A percentile compares a stretch with the other conserved stretches of the same genome.
Conservation (phyloP, 2,888 invertebrate species). For the Nowickia ferox region DNA sequence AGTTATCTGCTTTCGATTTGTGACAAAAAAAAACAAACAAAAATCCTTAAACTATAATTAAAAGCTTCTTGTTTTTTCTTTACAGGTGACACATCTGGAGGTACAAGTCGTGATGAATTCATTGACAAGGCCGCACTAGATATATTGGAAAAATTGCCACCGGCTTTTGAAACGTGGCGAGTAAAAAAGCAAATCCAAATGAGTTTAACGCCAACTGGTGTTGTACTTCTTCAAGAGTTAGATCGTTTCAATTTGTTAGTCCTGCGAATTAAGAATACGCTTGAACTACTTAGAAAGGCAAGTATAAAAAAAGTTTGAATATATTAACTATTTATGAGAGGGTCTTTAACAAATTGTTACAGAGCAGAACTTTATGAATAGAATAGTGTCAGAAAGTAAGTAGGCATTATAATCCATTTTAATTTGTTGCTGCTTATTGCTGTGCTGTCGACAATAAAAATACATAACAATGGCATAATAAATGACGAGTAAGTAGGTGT, state of each 20-base stretch:
- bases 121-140: slow-evolving; percentile 91
- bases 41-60: neutral
- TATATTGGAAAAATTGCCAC: slow-evolving; percentile 90
- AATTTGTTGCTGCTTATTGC: no score
- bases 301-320: slow-evolving; percentile 44
- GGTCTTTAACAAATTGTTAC: no score
- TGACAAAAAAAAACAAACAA: no score
- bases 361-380: no score
- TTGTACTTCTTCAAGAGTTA: slow-evolving; percentile 94
- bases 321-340: no score
- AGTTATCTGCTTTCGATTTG: no score
- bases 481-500: no score
- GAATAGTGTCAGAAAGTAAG: no score
- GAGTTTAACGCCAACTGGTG: slow-evolving; percentile 91
- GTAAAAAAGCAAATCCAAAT: slow-evolving; percentile 91
- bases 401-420: no score
- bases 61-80: neutral
- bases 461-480: no score
- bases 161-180: slow-evolving; percentile 90
- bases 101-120: slow-evolving; percentile 93
- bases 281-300: slow-evolving; percentile 88
- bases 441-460: no score
- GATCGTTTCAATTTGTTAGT: slow-evolving; percentile 94
- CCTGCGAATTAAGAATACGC: slow-evolving; percentile 87
- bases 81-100: slow-evolving; percentile 87